These are phyloP conservation scores for Chrysomela aeneicollis DNA, from an alignment of 2,888 invertebrate species.

Conservation along the genomic window DNA sequence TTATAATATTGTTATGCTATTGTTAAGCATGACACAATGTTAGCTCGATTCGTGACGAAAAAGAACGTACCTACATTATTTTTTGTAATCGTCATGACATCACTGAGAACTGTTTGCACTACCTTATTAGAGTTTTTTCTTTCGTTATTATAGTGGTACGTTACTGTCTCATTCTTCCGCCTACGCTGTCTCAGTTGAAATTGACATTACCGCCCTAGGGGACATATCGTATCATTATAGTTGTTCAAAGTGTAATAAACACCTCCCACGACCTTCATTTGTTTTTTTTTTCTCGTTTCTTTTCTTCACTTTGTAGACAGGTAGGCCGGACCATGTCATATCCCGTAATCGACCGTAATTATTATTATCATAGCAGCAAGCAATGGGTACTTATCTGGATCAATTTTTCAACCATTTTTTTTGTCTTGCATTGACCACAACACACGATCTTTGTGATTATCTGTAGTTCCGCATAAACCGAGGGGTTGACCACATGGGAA, in stretches of 20 bases:
- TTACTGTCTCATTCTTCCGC: constrained; percentile 13
- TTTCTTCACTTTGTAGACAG: neutral
- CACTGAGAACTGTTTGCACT: neutral
- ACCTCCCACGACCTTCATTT: constrained; percentile 14
- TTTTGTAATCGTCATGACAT: neutral
- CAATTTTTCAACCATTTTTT: neutral
- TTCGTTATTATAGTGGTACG: neutral
- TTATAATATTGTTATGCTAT: neutral
- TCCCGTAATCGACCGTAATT: neutral
- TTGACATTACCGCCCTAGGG: constrained; percentile 9
- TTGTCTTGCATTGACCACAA: no score
- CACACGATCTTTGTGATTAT: no score
- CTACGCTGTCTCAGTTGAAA: constrained; percentile 4
- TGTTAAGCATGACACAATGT: neutral
- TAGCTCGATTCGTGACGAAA: neutral
- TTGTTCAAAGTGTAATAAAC: constrained; percentile 18
- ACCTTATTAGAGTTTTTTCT: neutral
- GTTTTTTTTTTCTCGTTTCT: neutral
- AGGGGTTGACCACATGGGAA: no score
- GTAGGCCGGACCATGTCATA: neutral
- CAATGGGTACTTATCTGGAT: neutral
- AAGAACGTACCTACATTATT: no score
- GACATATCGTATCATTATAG: neutral
- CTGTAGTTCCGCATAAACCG: no score
- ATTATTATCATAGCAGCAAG: no score